A percentile compares a stretch with the other conserved stretches of the same genome.
Evolutionary conservation across 2,113 vertebrate species (phyloP).

Genomic region (Baryphthengus martii): DNA sequence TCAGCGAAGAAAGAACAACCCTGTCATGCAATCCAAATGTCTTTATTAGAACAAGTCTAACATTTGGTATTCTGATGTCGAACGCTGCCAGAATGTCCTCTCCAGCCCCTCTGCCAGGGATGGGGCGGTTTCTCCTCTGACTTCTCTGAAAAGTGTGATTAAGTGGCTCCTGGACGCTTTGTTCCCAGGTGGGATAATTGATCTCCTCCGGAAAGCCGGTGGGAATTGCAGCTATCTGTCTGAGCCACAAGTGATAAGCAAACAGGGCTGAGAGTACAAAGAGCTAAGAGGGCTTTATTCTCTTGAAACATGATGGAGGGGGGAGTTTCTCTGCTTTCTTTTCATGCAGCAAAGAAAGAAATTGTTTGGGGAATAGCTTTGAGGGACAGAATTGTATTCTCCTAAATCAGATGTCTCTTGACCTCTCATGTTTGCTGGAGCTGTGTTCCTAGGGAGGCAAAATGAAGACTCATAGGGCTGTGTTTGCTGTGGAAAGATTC

Average conservation of each 20-base stretch:
- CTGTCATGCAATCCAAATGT: neutral
- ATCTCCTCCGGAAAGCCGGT: neutral
- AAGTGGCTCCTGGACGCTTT: neutral
- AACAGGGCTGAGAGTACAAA: conserved; percentile 8
- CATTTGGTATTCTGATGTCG: neutral
- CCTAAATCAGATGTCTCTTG: conserved; percentile 25
- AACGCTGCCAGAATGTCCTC: neutral
- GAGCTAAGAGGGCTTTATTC: neutral
- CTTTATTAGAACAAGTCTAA: neutral
- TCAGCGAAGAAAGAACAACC: neutral
- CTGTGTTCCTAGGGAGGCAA: neutral
- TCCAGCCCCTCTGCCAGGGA: neutral
- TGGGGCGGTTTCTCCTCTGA: neutral
- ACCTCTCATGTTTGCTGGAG: neutral
- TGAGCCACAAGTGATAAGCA: conserved; percentile 37
- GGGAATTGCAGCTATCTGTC: conserved; percentile 19
- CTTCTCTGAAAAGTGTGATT: neutral
- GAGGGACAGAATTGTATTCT: neutral
- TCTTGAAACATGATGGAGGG: conserved; percentile 5
- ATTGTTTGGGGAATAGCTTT: conserved; percentile 12
- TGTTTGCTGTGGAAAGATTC: neutral
- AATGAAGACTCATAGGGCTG: neutral
- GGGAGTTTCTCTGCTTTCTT: neutral
- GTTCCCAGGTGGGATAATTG: conserved; percentile 23
- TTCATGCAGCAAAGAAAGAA: neutral